A percentile compares a stretch with the other conserved stretches of the same genome.
phyloP scores from a whole-genome alignment of 2,888 invertebrate genomes.

The Zelleria hepariella region DNA sequence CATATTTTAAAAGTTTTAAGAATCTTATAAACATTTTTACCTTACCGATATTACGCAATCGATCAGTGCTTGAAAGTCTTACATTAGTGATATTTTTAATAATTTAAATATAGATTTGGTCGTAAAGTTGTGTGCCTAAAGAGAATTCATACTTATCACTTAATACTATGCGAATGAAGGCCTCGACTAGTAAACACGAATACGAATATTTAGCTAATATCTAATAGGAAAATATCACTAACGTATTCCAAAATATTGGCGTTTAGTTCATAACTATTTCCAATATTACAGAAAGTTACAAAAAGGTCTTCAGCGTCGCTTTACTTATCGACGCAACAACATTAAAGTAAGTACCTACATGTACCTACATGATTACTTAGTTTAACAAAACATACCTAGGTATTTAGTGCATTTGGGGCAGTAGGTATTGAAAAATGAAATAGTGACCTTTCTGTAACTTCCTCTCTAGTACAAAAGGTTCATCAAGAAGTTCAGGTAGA shows the following conservation, averaged over 20 bases:
- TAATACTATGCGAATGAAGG: conserved; percentile 50
- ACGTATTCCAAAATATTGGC: conserved; percentile 16
- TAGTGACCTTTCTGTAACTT: too few relatives aligned
- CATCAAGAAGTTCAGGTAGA: too few relatives aligned
- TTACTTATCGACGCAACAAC: too few relatives aligned
- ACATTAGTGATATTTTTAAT: conserved; percentile 46
- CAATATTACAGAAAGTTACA: neutral
- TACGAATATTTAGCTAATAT: conserved; percentile 30
- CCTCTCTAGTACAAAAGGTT: too few relatives aligned
- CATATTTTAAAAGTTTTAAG: neutral
- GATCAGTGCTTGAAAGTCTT: conserved; percentile 30
- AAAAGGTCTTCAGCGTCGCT: too few relatives aligned
- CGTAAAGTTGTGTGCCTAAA: conserved; percentile 29
- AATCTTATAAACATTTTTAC: neutral
- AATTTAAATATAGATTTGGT: conserved; percentile 51
- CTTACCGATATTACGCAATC: neutral
- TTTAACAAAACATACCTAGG: too few relatives aligned
- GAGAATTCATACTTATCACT: conserved; percentile 21
- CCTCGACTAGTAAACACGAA: conserved; percentile 54
- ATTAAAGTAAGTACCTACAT: too few relatives aligned
- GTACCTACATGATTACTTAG: too few relatives aligned
- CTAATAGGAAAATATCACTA: conserved; percentile 47
- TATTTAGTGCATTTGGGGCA: too few relatives aligned
- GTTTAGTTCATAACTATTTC: neutral
- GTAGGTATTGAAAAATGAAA: too few relatives aligned